Percentiles rank a stretch among this genome's conserved stretches.
These are phyloP conservation scores for Sebastes variabilis DNA, from an alignment of 2,797 vertebrate species.

Conservation along the genomic window DNA sequence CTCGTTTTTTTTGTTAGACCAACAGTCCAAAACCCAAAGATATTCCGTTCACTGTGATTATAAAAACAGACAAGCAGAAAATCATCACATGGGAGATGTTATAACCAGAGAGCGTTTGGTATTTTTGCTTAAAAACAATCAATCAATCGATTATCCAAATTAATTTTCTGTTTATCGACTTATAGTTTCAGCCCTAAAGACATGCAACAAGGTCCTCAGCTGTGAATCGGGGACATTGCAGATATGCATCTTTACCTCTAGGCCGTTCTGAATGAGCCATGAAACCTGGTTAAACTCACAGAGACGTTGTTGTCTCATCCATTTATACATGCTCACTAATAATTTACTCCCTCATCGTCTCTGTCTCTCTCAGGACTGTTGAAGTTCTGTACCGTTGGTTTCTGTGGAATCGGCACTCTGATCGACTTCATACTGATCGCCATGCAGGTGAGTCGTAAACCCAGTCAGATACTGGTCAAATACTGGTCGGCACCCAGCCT, in stretches of 20 bases:
- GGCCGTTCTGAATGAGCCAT: neutral
- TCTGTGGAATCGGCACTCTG: slow-evolving; percentile 97
- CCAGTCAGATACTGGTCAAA: neutral
- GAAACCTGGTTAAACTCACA: neutral
- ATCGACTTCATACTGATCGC: slow-evolving; percentile 97
- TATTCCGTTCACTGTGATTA: neutral
- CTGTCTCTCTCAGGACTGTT: slow-evolving; percentile 86
- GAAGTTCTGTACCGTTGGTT: slow-evolving; percentile 98
- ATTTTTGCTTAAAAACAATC: too few relatives aligned
- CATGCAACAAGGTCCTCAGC: neutral
- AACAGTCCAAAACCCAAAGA: neutral
- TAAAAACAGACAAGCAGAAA: neutral
- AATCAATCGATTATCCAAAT: neutral
- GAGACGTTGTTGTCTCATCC: neutral
- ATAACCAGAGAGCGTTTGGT: neutral
- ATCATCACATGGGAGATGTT: neutral
- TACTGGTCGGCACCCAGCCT: neutral
- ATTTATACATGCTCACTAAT: neutral
- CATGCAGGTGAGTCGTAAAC: slow-evolving; percentile 91
- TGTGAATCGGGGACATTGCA: neutral
- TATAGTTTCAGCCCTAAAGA: neutral
- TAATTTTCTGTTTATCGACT: neutral
- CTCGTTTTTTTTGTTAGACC: neutral
- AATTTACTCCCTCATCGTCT: neutral
- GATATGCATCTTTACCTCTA: neutral